phyloP scores from a whole-genome alignment of 2,797 vertebrate species.

The Euthynnus affinis region DNA sequence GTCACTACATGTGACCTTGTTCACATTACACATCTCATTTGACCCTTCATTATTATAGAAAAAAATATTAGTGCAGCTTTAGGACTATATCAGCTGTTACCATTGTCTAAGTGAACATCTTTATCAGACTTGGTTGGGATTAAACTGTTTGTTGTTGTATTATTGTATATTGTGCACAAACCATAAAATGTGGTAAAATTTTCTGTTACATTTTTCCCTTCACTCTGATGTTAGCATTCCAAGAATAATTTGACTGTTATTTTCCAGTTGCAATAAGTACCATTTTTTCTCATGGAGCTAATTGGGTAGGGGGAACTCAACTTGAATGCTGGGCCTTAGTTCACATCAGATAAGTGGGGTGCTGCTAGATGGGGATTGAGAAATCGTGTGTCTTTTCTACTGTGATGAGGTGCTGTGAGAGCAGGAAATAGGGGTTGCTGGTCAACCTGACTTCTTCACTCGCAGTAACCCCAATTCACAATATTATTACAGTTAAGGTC shows the following conservation, averaged over 20 bases:
- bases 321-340: slow-evolving; percentile 15
- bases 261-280: slow-evolving; percentile 1
- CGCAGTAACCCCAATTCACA: slow-evolving; percentile 77
- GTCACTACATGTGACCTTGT: too few species aligned
- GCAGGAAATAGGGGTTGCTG: slow-evolving; percentile 77
- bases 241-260: slow-evolving; percentile 13
- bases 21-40: too few species aligned
- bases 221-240: slow-evolving; percentile 9
- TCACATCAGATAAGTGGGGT: slow-evolving; percentile 51
- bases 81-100: background rate
- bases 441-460: slow-evolving; percentile 72
- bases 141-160: slow-evolving; percentile 1
- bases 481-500: slow-evolving; percentile 81
- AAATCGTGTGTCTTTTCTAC: slow-evolving; percentile 70
- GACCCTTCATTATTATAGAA: too few species aligned
- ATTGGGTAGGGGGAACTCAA: slow-evolving; percentile 16
- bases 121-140: background rate
- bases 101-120: slow-evolving; percentile 11
- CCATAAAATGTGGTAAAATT: background rate
- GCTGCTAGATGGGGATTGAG: slow-evolving; percentile 57
- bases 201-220: background rate
- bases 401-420: slow-evolving; percentile 70
- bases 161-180: slow-evolving; percentile 6
- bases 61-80: too few species aligned
- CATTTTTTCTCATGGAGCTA: background rate